These are phyloP conservation scores for Stichodactyla helianthus DNA, from an alignment of 64 coral and sea anemone genomes.

Conservation along the genomic window DNA sequence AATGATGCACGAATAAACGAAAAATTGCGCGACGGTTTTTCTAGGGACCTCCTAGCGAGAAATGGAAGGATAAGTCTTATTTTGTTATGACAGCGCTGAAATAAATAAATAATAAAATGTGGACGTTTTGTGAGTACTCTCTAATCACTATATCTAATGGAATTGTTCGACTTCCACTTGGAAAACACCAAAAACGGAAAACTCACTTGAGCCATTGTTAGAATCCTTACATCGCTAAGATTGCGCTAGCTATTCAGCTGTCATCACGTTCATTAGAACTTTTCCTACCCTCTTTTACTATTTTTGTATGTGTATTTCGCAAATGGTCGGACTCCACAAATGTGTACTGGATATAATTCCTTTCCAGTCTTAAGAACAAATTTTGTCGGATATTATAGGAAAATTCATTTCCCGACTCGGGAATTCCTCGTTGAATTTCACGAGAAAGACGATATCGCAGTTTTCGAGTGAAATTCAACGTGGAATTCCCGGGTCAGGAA, in stretches of 20 bases:
- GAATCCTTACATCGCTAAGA: not conserved
- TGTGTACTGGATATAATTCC: too few species aligned
- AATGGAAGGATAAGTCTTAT: not conserved
- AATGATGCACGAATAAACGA: not conserved
- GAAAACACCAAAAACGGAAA: not conserved
- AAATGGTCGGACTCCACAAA: too few species aligned
- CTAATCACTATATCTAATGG: not conserved
- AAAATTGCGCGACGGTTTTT: not conserved
- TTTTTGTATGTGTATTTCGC: too few species aligned
- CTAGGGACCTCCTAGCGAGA: not conserved
- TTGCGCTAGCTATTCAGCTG: not conserved
- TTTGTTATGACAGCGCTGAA: not conserved
- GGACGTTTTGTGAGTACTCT: conserved; percentile 3
- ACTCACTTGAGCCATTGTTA: not conserved
- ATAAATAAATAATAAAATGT: conserved; percentile 17
- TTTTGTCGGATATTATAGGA: too few species aligned
- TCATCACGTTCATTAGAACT: not conserved
- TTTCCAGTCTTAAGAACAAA: too few species aligned
- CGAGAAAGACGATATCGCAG: too few species aligned
- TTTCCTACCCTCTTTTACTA: not conserved
- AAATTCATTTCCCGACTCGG: too few species aligned
- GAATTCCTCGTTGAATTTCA: too few species aligned
- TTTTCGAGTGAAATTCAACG: too few species aligned
- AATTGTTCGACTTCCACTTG: not conserved
- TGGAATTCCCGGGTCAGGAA: too few species aligned